Evolutionary conservation across 2,888 invertebrate genomes (phyloP).

Genomic region (Eupsilia transversa): DNA sequence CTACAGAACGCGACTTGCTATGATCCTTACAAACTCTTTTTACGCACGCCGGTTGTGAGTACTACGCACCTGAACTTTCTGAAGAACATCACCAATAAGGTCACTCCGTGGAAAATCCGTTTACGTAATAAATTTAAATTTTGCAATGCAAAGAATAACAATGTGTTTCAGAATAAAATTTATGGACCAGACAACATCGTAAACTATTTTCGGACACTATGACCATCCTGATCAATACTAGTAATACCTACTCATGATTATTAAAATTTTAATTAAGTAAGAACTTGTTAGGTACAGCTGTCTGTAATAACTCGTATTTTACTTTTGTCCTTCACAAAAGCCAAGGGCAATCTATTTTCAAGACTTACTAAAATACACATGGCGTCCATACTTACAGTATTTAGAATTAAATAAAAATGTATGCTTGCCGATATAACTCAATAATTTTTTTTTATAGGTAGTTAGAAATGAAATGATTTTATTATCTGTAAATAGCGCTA

Average conservation of each 20-base stretch:
- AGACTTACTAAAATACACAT: not conserved
- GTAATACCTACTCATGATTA: not conserved
- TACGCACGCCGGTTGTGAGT: no score
- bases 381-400: not conserved
- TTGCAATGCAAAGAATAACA: not conserved
- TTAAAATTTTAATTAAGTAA: slow-evolving; percentile 26
- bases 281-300: slow-evolving; percentile 11
- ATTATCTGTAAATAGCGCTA: no score
- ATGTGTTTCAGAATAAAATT: not conserved
- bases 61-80: no score
- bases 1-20: no score
- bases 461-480: no score
- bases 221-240: slow-evolving; percentile 27
- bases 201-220: not conserved
- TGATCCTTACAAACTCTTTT: no score
- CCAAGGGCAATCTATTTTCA: slow-evolving; percentile 34
- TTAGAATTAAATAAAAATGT: not conserved
- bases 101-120: not conserved
- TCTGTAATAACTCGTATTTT: slow-evolving; percentile 2
- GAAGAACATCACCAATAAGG: no score
- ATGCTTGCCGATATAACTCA: not conserved
- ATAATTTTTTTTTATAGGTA: not conserved
- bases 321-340: slow-evolving; percentile 37
- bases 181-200: no score
- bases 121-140: not conserved